Percentiles rank a stretch among this genome's conserved stretches.
Evolutionary conservation across 2,113 vertebrate genomes (phyloP).

Genomic region (Cyanistes caeruleus): DNA sequence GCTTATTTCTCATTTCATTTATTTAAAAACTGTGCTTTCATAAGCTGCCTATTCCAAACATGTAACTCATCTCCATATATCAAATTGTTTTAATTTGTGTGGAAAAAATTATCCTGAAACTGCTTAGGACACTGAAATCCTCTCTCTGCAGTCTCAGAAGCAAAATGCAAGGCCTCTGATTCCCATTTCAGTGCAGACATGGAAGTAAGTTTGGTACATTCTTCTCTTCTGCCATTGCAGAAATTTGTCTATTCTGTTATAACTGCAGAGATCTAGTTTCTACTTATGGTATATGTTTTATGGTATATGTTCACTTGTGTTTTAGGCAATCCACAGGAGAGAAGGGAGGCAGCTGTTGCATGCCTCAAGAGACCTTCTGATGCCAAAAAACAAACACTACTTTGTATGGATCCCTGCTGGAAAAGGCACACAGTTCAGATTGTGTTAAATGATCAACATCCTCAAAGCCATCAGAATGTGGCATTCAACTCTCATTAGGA

Average conservation of each 20-base stretch:
- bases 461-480: not conserved
- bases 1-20: not conserved
- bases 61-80: not conserved
- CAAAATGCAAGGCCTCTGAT: not conserved
- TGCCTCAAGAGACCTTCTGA: not conserved
- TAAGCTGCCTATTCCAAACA: not conserved
- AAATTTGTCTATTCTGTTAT: not conserved
- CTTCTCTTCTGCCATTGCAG: not conserved
- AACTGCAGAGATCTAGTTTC: not conserved
- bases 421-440: not conserved
- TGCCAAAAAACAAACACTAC: rapidly evolving
- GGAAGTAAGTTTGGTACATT: not conserved
- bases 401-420: not conserved
- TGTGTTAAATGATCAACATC: not conserved
- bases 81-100: not conserved
- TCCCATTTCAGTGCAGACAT: not conserved
- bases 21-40: not conserved
- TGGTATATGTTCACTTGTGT: rapidly evolving
- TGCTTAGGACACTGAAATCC: not conserved
- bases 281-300: not conserved
- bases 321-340: not conserved
- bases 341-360: not conserved
- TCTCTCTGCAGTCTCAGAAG: not conserved
- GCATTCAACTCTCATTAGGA: not conserved
- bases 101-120: not conserved